Base-by-base conservation (phyloP, 2,113 vertebrate genomes). In the Malurus elegans region DNA sequence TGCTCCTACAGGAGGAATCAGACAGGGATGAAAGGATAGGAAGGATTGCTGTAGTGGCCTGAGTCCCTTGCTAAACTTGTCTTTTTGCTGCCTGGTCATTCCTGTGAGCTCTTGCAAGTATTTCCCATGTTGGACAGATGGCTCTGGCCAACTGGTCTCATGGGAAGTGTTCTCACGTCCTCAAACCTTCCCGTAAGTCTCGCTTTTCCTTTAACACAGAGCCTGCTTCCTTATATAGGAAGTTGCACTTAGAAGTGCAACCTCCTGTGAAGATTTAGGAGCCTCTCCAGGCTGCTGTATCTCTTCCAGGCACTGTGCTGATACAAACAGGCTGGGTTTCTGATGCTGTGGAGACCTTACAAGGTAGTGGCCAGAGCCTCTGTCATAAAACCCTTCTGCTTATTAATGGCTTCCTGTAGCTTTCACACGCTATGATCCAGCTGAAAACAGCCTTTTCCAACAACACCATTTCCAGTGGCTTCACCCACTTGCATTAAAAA, bases 381-480 rank as follows among this genome's bases (percentile, higher is more conserved):
- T 64, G 75, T 47, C 92, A 86, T 92, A 93, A 95, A 96, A 86
- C 51, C 36, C 79, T 90, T 86, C 71, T 88, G 60, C 74, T 93
- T 92, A 92, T 93, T 92, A 92, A 90, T 74, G 85, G 64, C 40
- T 96, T 94, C 90, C 72, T 71, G n/a, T 54, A 86, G 92, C 71
- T 92, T 86, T 88, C 67, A 64, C 56, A 86, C 3, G 16, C 88
- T 54, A 51, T 4, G 15, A 67, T 74, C 64, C 75, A 78, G 67
- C 79, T 71, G 64, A 58, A 74, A 93, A 48, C 47, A 80, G 70
- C 53, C 34, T 70, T 81, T 45, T 29, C 73, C 65, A 81, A 36
- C 57, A 85, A 8, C 10, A 20, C 40, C 4, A 0, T 24, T 83
- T 67, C 56, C 67, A 86, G 13, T 9, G 47, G 26, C 74, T 91